Evolutionary conservation across 1,140 invertebrate species (phyloP).

Genomic region (Parasteatoda tepidariorum): DNA sequence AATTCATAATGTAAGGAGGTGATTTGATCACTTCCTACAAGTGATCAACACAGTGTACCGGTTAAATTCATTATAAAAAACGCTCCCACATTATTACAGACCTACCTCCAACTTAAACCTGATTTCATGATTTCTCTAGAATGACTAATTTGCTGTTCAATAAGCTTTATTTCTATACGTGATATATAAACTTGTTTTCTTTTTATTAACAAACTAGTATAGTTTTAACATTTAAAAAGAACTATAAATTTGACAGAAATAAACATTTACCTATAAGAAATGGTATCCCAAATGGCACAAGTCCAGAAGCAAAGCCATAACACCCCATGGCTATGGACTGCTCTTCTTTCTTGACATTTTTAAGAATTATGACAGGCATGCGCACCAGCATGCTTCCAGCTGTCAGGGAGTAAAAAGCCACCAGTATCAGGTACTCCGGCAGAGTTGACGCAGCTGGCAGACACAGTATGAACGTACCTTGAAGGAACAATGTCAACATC

Average conservation of each 20-base stretch:
- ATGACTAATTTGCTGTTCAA: no score
- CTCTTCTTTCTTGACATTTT: constrained; percentile 35
- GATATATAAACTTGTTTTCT: no score
- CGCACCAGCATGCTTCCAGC: constrained; percentile 5
- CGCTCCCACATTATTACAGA: no score
- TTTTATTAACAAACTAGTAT: no score
- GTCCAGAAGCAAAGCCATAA: constrained; percentile 15
- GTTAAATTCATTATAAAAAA: no score
- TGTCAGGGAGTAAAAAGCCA: not conserved
- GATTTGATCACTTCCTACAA: no score
- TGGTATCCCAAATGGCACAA: constrained; percentile 39
- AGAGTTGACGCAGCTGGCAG: not conserved
- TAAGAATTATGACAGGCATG: constrained; percentile 54
- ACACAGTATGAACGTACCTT: not conserved
- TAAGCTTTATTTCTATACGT: no score
- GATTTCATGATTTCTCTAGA: no score
- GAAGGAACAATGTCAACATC: not conserved
- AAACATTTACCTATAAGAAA: constrained; percentile 30
- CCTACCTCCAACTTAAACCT: no score
- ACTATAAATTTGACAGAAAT: not conserved
- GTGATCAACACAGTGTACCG: no score
- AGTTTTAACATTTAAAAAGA: no score
- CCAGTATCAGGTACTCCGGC: not conserved
- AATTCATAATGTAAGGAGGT: no score
- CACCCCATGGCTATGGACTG: constrained; percentile 37